A percentile compares a stretch with the other conserved stretches of the same genome.
Conservation (phyloP, 2,888 invertebrate species). For the Leptinotarsa tumamoca region DNA sequence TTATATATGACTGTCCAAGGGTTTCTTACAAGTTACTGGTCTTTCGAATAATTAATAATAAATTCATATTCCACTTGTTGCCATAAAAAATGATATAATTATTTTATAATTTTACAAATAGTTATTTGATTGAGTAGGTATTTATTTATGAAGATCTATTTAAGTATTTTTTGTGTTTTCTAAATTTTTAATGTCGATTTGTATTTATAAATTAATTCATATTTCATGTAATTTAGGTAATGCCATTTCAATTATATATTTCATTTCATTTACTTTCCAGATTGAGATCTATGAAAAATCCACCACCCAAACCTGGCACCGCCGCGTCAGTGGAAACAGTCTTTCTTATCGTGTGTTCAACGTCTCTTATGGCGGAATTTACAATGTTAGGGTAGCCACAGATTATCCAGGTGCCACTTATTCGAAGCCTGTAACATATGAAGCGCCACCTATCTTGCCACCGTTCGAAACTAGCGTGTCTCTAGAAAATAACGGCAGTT, state of each 20-base stretch:
- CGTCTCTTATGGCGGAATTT: slow-evolving; percentile 69
- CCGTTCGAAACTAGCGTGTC: slow-evolving; percentile 75
- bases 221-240: too few relatives aligned
- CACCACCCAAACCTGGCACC: slow-evolving; percentile 63
- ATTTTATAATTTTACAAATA: too few relatives aligned
- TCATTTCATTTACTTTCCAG: slow-evolving; percentile 42
- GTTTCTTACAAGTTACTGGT: too few relatives aligned
- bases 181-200: too few relatives aligned
- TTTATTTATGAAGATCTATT: too few relatives aligned
- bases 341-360: slow-evolving; percentile 64
- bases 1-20: too few relatives aligned
- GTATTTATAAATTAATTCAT: too few relatives aligned
- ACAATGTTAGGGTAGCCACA: slow-evolving; percentile 69
- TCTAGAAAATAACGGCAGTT: slow-evolving; percentile 72
- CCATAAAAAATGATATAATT: too few relatives aligned
- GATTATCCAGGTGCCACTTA: slow-evolving; percentile 65
- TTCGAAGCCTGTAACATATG: slow-evolving; percentile 67
- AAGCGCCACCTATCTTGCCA: slow-evolving; percentile 72
- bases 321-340: slow-evolving; percentile 39
- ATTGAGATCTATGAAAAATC: slow-evolving; percentile 64
- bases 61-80: too few relatives aligned
- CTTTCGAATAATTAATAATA: too few relatives aligned
- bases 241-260: neutral
- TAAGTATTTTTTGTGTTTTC: too few relatives aligned
- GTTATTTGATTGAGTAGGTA: too few relatives aligned